phyloP scores from a whole-genome alignment of 2,888 invertebrate genomes.

The Apodemia zela region DNA sequence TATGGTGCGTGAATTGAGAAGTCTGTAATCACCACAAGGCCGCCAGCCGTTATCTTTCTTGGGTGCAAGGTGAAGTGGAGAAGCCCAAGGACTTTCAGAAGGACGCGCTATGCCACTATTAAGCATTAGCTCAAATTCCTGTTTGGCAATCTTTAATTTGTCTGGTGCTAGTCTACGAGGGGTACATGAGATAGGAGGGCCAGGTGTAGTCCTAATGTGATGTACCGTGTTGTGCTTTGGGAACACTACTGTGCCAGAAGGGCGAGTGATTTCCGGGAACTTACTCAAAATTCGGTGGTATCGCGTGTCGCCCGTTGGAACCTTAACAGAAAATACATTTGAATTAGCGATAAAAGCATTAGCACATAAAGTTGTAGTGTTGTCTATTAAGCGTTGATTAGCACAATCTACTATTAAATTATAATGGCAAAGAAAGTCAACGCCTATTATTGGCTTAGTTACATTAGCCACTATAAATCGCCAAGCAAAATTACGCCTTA shows the following conservation, averaged over 20 bases:
- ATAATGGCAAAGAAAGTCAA: conserved; percentile 40
- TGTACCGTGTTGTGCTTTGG: conserved; percentile 22
- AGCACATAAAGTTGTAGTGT: conserved; percentile 22
- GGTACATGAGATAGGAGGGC: conserved; percentile 1
- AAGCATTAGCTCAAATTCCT: conserved; percentile 27
- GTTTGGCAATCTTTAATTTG: conserved; percentile 19
- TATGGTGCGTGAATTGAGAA: conserved; percentile 21
- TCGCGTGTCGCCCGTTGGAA: not conserved
- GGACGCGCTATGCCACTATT: conserved; percentile 30
- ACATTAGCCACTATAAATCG: conserved; percentile 43
- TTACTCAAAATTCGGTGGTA: conserved; percentile 26
- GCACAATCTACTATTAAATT: conserved; percentile 39
- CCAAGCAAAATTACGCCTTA: conserved; percentile 21
- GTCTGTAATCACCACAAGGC: conserved; percentile 24
- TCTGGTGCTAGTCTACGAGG: conserved; percentile 14
- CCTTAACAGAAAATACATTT: not conserved
- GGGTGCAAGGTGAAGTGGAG: conserved; percentile 40
- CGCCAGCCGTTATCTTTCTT: conserved; percentile 33
- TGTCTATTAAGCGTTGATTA: conserved; percentile 30
- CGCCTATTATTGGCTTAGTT: conserved; percentile 41
- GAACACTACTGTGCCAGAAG: conserved; percentile 23
- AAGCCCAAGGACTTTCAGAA: conserved; percentile 36
- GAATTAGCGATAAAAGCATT: not conserved
- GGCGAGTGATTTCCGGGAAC: conserved; percentile 27
- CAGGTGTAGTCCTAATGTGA: not conserved